Evolutionary conservation across 2,888 invertebrate species (phyloP).

Genomic region (Ophion obscuratus): DNA sequence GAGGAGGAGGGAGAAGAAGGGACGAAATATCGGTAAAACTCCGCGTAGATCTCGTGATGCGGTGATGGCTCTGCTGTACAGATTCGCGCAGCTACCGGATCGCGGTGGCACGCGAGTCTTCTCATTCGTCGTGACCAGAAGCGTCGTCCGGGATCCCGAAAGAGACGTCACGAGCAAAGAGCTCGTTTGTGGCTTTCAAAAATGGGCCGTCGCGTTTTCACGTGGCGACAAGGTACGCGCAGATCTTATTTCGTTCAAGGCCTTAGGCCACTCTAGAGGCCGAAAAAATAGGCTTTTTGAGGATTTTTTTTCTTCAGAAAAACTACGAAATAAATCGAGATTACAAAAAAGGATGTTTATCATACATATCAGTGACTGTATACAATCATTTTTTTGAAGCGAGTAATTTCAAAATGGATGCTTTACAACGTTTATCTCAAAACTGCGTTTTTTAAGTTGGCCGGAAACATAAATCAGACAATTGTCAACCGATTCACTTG

Average conservation of each 20-base stretch:
- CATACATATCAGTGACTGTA: no score
- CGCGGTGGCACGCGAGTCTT: constrained; percentile 93
- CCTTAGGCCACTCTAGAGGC: no score
- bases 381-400: no score
- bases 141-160: constrained; percentile 91
- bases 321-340: no score
- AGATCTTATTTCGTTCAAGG: neutral
- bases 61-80: constrained; percentile 91
- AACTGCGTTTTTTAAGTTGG: no score
- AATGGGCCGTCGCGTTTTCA: constrained; percentile 93
- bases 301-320: no score
- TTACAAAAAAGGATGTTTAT: no score
- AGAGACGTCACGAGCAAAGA: constrained; percentile 93
- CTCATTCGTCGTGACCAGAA: constrained; percentile 92
- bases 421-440: no score
- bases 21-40: constrained; percentile 46
- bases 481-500: no score
- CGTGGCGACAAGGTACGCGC: constrained; percentile 89
- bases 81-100: constrained; percentile 93
- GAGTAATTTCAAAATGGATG: no score
- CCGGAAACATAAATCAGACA: no score
- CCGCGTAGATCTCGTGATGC: constrained; percentile 79
- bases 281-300: no score
- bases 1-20: neutral
- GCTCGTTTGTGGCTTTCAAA: constrained; percentile 92